phyloP scores from a whole-genome alignment of 1,140 invertebrate genomes.

The Eulimnadia texana region DNA sequence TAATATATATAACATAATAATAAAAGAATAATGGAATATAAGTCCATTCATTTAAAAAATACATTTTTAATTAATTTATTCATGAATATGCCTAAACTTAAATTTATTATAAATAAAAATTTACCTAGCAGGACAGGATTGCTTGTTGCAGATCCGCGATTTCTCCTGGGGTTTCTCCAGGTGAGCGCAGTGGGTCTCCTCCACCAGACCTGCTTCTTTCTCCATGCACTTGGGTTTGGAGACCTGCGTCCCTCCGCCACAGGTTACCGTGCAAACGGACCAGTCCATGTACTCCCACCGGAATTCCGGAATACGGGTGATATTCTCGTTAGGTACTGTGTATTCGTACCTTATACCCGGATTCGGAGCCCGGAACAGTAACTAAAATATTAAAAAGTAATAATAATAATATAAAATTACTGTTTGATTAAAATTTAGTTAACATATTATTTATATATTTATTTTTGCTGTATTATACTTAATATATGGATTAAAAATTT shows the following conservation, averaged over 20 bases:
- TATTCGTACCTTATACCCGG: constrained; percentile 70
- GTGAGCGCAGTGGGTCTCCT: constrained; percentile 46
- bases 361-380: constrained; percentile 65
- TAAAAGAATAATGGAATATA: no score
- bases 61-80: no score
- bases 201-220: constrained; percentile 43
- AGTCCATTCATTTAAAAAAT: no score
- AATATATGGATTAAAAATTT: background rate
- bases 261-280: constrained; percentile 60
- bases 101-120: background rate
- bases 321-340: constrained; percentile 49
- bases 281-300: constrained; percentile 60
- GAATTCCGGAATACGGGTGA: constrained; percentile 42
- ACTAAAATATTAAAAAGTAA: constrained; percentile 31
- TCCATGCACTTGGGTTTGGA: constrained; percentile 48
- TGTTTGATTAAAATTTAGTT: background rate
- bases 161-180: constrained; percentile 41
- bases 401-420: background rate
- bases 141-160: constrained; percentile 46
- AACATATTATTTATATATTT: background rate
- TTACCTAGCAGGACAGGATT: constrained; percentile 53
- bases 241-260: constrained; percentile 52
- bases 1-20: no score
- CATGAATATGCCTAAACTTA: no score
- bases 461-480: no score